Conservation (phyloP, 2,888 invertebrate species). For the Callyntrura sp. region DNA sequence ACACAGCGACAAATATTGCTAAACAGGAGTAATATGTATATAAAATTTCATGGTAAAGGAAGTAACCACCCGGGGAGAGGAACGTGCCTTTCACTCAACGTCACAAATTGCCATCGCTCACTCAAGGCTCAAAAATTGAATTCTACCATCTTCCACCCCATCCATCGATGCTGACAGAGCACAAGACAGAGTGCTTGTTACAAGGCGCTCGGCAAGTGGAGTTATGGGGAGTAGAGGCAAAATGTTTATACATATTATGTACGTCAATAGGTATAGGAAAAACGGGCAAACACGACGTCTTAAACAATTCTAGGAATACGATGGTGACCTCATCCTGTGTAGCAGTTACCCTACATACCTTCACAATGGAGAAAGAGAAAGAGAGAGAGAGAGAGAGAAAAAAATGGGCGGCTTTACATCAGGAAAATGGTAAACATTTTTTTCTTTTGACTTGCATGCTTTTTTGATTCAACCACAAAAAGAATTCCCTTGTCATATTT, state of each 20-base stretch:
- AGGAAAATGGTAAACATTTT: constrained; percentile 30
- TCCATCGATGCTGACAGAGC: constrained; percentile 38
- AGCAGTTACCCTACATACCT: neutral
- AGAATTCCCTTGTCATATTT: constrained; percentile 62
- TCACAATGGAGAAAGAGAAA: no score
- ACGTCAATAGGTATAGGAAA: constrained; percentile 17
- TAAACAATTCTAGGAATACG: no score
- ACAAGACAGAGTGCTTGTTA: constrained; percentile 2
- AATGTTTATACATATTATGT: neutral
- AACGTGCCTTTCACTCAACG: constrained; percentile 78
- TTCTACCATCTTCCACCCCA: constrained; percentile 67
- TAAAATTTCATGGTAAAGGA: constrained; percentile 43
- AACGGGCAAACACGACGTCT: neutral
- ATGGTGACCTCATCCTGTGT: constrained; percentile 4
- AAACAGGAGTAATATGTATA: constrained; percentile 2
- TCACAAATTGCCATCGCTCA: constrained; percentile 78
- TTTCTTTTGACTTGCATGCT: constrained; percentile 22
- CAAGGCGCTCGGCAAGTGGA: constrained; percentile 9
- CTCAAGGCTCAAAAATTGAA: constrained; percentile 76
- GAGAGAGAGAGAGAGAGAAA: no score
- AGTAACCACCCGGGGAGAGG: constrained; percentile 77
- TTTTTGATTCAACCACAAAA: constrained; percentile 39
- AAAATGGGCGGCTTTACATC: constrained; percentile 22
- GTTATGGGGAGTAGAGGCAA: neutral
- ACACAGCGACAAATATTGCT: neutral